Evolutionary conservation across 2,888 invertebrate genomes (phyloP).

Genomic region (Galeopsomyia nigrocyanea): DNA sequence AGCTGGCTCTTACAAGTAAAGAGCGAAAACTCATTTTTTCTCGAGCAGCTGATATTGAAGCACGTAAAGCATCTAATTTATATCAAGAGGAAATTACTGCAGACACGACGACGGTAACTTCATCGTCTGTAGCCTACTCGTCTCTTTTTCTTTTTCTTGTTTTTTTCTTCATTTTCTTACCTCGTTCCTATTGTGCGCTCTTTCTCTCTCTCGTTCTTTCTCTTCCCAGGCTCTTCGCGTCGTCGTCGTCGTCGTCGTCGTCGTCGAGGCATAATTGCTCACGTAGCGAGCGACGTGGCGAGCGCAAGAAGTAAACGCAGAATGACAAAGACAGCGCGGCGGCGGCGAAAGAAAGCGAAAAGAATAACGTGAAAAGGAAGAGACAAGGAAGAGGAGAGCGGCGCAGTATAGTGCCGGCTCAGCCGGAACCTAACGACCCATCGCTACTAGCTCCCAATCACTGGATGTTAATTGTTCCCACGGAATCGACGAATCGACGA

Average conservation of each 20-base stretch:
- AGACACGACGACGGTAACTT: constrained; percentile 43
- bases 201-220: constrained; percentile 41
- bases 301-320: constrained; percentile 22
- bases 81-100: constrained; percentile 47
- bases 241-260: constrained; percentile 44
- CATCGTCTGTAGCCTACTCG: constrained; percentile 35
- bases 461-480: constrained; percentile 61
- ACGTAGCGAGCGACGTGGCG: constrained; percentile 52
- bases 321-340: constrained; percentile 2
- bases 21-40: constrained; percentile 43
- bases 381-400: constrained; percentile 51
- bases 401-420: constrained; percentile 55
- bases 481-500: constrained; percentile 45
- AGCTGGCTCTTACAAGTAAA: constrained; percentile 13
- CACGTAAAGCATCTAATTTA: constrained; percentile 48
- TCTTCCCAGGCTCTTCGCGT: constrained; percentile 4
- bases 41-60: constrained; percentile 46
- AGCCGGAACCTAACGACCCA: constrained; percentile 63
- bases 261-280: constrained; percentile 59
- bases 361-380: constrained; percentile 32
- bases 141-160: constrained; percentile 4
- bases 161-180: constrained; percentile 2
- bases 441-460: constrained; percentile 56
- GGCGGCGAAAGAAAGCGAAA: constrained; percentile 36
- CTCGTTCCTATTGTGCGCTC: constrained; percentile 37